phyloP scores from a whole-genome alignment of 1,140 invertebrate species.

The Pararge aegeria region DNA sequence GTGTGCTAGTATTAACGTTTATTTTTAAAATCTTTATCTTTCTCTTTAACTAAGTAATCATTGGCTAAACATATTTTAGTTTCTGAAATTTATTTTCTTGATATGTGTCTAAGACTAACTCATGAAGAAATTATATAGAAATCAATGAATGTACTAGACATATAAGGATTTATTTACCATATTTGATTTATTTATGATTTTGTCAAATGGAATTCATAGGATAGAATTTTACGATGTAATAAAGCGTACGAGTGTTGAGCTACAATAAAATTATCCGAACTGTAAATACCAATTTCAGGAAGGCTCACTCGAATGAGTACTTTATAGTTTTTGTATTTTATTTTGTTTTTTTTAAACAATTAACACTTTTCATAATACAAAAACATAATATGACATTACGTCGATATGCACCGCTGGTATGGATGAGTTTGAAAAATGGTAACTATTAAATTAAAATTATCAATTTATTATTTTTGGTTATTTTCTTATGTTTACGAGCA shows the following conservation, averaged over 20 bases:
- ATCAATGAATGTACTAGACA: too few relatives aligned
- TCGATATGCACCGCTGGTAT: slow-evolving; percentile 78
- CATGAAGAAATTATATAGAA: too few relatives aligned
- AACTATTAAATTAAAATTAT: slow-evolving; percentile 41
- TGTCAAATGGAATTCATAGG: neutral
- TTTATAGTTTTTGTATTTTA: neutral
- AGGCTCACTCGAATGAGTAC: neutral
- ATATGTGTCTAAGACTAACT: too few relatives aligned
- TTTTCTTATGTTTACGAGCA: neutral
- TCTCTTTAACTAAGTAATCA: too few relatives aligned
- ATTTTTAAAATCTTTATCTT: too few relatives aligned
- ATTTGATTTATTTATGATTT: neutral
- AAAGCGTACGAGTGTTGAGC: neutral
- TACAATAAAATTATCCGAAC: neutral
- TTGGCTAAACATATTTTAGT: too few relatives aligned
- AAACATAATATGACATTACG: slow-evolving; percentile 48
- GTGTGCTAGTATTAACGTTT: too few relatives aligned
- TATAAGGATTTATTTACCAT: too few relatives aligned
- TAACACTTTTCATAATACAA: slow-evolving; percentile 39
- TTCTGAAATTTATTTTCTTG: too few relatives aligned
- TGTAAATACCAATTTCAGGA: neutral
- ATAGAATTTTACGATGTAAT: neutral
- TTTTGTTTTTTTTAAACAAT: too few relatives aligned
- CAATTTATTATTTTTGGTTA: slow-evolving; percentile 1
- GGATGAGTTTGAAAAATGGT: slow-evolving; percentile 69